Evolutionary conservation across 2,888 invertebrate species (phyloP), one percentile per base, ranked within the genome.

Genomic region (Sceliomorpha sp.): DNA sequence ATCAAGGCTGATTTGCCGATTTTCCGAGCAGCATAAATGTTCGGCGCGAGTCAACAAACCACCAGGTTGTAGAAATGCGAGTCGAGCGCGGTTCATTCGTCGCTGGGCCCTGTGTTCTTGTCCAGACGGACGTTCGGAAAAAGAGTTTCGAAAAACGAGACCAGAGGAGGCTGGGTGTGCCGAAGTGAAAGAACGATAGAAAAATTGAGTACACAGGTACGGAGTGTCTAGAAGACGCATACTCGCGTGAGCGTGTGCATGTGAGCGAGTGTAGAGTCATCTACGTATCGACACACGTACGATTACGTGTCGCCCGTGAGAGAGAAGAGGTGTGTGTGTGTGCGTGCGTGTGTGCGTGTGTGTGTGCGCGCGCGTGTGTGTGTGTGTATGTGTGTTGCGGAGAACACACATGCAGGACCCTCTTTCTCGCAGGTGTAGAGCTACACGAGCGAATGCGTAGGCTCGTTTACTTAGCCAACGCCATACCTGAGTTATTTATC

Each of bases 401-500:
- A 34, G 48, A 42, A 53, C 53, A 37, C 40, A 48, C 55, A 48
- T 58, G 56, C 62, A 50, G 59, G 39, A 60, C 56, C 44, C 66
- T 48, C 48, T 47, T 44, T 53, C 58, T 29, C 62, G 69, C 72
- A 72, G 72, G 72, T 69, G 69, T 69, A 72, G 59, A 63, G 69
- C 58, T 69, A 72, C 72, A 72, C 64, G 72, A 68, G 66, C 76
- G 76, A 80, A 77, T 80, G 82, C 82, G 84, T 81, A 79, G 81
- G 81, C 82, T 84, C 82, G 78, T 83, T 85, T 85, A 83, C 84
- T 85, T 81, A 84, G 79, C 84, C 80, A 83, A 84, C 80, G 80
- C 83, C 83, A 81, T 85, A 83, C 71, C 81, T 79, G 80, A 82
- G 81, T 85, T 86, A 85, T 85, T 86, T 85, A 84, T 85, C 84